These are phyloP conservation scores for Epirrhoe tristata DNA, from an alignment of 2,888 invertebrate genomes.

Conservation along the genomic window DNA sequence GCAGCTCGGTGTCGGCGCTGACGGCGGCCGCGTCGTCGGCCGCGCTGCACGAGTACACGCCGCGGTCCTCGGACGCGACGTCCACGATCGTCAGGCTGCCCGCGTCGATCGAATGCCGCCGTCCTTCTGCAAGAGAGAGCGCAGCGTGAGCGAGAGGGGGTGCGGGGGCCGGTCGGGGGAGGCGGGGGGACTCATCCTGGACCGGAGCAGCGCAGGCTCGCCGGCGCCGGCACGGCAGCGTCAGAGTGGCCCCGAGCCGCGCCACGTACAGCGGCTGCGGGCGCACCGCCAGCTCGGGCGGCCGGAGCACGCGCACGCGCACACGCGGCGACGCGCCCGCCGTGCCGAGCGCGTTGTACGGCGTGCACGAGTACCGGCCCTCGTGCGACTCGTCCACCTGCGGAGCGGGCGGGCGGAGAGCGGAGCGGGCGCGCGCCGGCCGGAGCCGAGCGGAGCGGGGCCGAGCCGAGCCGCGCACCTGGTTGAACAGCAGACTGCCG, in stretches of 20 bases:
- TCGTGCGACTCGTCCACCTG: conserved; percentile 93
- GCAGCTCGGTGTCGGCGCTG: conserved; percentile 91
- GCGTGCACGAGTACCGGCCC: conserved; percentile 96
- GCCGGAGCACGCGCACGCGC: conserved; percentile 93
- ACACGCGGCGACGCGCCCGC: conserved; percentile 94
- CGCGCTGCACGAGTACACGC: conserved; percentile 93
- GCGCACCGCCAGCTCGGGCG: conserved; percentile 92
- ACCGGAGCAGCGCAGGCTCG: too few species aligned
- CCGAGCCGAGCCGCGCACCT: conserved; percentile 62
- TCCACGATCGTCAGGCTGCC: conserved; percentile 94
- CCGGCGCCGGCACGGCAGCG: too few species aligned
- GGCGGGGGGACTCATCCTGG: too few species aligned
- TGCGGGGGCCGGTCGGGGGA: too few species aligned
- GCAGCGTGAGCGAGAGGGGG: not conserved
- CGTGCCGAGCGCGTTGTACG: conserved; percentile 95
- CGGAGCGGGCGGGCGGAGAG: not conserved
- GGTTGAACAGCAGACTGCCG: conserved; percentile 93
- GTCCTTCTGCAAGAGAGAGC: conserved; percentile 86
- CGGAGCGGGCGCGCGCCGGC: not conserved
- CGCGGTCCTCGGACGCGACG: conserved; percentile 94
- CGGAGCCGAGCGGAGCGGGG: not conserved
- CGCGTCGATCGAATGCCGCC: conserved; percentile 88
- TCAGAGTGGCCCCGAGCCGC: too few species aligned
- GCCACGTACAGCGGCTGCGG: too few species aligned
- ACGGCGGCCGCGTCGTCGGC: conserved; percentile 96